These are phyloP conservation scores for Heterochromis multidens DNA, from an alignment of 2,113 vertebrate species.

Conservation along the genomic window DNA sequence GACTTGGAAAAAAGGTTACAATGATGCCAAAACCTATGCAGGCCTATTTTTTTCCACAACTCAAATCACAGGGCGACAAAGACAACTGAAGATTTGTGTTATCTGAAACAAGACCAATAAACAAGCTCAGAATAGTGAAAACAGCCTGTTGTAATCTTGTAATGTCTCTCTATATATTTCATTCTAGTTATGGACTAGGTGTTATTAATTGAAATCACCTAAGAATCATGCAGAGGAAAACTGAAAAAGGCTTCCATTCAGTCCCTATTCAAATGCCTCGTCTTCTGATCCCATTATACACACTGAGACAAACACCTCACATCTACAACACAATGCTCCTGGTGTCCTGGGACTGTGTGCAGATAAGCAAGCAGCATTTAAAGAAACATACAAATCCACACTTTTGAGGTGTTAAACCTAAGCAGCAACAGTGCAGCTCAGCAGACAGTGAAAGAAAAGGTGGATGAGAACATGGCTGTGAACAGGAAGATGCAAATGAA, in stretches of 20 bases:
- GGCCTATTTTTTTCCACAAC: fast-evolving
- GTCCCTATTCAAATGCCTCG: slow-evolving; percentile 20
- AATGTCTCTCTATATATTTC: neutral
- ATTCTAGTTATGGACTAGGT: neutral
- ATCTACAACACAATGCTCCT: slow-evolving; percentile 23
- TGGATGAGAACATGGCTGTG: fast-evolving
- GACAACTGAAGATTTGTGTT: fast-evolving
- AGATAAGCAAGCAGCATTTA: slow-evolving; percentile 10
- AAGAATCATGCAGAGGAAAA: neutral
- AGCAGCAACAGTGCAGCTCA: neutral
- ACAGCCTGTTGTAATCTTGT: neutral
- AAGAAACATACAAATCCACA: slow-evolving; percentile 7
- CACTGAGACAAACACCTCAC: slow-evolving; percentile 38
- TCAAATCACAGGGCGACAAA: neutral
- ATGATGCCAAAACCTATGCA: neutral
- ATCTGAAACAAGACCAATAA: neutral
- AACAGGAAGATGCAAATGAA: slow-evolving; percentile 9
- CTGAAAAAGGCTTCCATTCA: neutral
- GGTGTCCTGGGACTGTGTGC: neutral
- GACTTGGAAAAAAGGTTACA: fast-evolving
- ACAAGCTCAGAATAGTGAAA: neutral
- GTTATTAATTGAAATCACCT: neutral
- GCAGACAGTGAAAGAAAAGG: neutral
- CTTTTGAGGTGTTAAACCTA: neutral
- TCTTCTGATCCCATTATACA: slow-evolving; percentile 44